Conservation (phyloP, 2,888 invertebrate species). For the Nematopogon swammerdamellus region DNA sequence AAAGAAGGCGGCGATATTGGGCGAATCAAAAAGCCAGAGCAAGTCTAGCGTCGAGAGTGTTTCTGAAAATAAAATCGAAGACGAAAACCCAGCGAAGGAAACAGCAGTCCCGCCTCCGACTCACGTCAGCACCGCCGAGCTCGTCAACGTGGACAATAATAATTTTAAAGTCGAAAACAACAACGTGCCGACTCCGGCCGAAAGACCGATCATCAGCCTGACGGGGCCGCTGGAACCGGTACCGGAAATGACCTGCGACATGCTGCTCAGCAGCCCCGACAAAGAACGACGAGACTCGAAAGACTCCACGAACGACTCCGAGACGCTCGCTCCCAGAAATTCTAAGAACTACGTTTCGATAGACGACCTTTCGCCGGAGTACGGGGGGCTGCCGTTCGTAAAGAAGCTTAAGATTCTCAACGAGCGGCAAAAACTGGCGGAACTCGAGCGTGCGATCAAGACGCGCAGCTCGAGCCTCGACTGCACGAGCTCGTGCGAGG, state of each 20-base stretch:
- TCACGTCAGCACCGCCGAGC: conserved; percentile 41
- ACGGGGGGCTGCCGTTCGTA: conserved; percentile 81
- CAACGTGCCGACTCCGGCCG: conserved; percentile 18
- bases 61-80: conserved; percentile 15
- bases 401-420: conserved; percentile 86
- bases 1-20: conserved; percentile 67
- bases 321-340: conserved; percentile 32
- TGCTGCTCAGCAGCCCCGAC: conserved; percentile 28
- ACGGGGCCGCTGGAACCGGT: conserved; percentile 43
- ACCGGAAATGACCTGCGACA: conserved; percentile 44
- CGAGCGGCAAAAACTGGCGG: conserved; percentile 81
- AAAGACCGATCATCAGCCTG: conserved; percentile 40
- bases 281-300: conserved; percentile 22
- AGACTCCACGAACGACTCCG: conserved; percentile 18
- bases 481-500: conserved; percentile 60
- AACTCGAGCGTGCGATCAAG: conserved; percentile 73
- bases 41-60: conserved; percentile 35
- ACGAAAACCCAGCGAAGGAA: conserved; percentile 20
- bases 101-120: conserved; percentile 35
- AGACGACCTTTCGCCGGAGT: conserved; percentile 84
- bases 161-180: conserved; percentile 24
- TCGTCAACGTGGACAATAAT: conserved; percentile 51
- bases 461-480: conserved; percentile 80
- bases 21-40: conserved; percentile 43
- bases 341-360: conserved; percentile 76